Conservation (phyloP, 2,113 vertebrate species). For the Zeus faber region DNA sequence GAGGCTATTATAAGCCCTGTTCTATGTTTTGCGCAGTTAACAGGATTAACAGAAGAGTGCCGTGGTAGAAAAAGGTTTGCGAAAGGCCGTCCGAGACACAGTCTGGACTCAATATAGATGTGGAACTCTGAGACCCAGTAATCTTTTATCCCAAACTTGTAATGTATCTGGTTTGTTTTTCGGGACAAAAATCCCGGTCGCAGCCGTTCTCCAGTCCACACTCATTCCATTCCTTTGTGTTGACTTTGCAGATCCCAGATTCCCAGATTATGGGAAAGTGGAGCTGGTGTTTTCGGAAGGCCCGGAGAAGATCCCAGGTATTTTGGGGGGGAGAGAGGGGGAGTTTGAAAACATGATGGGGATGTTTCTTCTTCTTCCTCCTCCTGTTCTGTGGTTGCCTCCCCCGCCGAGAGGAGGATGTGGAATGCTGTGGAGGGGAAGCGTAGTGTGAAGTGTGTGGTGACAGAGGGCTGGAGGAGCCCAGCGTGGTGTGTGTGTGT, state of each 20-base stretch:
- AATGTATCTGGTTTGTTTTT: constrained; percentile 10
- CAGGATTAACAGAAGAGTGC: too few relatives aligned
- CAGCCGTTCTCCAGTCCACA: constrained; percentile 4
- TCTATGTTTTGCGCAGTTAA: too few relatives aligned
- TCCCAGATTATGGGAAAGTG: constrained; percentile 88
- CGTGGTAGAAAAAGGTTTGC: constrained; percentile 8
- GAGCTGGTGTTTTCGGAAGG: constrained; percentile 90
- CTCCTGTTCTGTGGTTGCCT: constrained; percentile 4
- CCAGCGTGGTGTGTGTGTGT: constrained; percentile 42
- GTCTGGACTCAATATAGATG: constrained; percentile 44
- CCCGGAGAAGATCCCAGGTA: constrained; percentile 89
- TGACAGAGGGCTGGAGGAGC: constrained; percentile 64
- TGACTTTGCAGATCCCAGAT: constrained; percentile 84
- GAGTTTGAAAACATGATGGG: constrained; percentile 21
- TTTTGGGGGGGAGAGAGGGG: constrained; percentile 21
- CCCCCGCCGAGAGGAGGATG: constrained; percentile 46
- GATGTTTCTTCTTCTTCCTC: constrained; percentile 11
- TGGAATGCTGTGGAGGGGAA: constrained; percentile 61
- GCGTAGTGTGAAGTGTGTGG: constrained; percentile 67
- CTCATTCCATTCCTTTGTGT: constrained; percentile 34
- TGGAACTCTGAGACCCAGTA: constrained; percentile 36
- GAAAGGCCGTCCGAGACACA: constrained; percentile 17
- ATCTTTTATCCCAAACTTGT: constrained; percentile 44
- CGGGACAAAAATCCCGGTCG: constrained; percentile 30
- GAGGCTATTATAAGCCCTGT: too few relatives aligned